Evolutionary conservation across 1,140 invertebrate genomes (phyloP), one percentile per base, ranked within the genome.

Genomic region (Gyrodactylus salaris): DNA sequence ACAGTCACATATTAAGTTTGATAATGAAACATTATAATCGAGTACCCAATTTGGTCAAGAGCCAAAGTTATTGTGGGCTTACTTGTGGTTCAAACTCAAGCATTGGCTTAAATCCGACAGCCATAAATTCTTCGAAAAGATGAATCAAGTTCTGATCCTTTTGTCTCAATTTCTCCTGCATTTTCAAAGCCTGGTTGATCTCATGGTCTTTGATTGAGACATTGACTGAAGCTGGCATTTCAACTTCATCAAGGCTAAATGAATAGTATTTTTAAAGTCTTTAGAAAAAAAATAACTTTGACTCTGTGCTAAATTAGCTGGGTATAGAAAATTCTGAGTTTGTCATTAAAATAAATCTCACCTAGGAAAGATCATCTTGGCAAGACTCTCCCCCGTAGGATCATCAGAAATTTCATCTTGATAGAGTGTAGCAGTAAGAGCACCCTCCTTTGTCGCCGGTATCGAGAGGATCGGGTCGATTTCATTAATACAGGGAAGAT

Each of bases 111-210:
- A 34, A 70, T 69, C 54, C 72, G 74, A 74, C 26, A 72, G 24
- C 73, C 74, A 69, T 74, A 74, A 69, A 72, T 54, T 68, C 72
- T 71, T 72, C 71, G 25, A 54, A 54, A 16, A 54, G n/a, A 54
- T 54, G 34, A 16, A 54, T 54, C n/a, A 54, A 54, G 7, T 54
- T n/a, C n/a, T 54, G 34, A 54, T 54, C n/a, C 34, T 54, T 54
- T 7, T 54, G 34, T 54, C n/a, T 54, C 7, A 54, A n/a, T 16
- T 54, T n/a, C 7, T 7, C 34, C 7, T 54, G 34, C 7, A 54
- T n/a, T 54, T 54, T 54, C 7, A 54, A 16, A n/a, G 34, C 34
- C 7, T n/a, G 7, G 34, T 7, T n/a, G 7, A 54, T 54, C n/a
- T 54, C 34, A 54, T 7, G n/a, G 34, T 54, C 34, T n/a, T n/a